Evolutionary conservation across 2,888 invertebrate genomes (phyloP), one percentile per base, ranked within the genome.

Genomic region (Ornithoptera priamus): DNA sequence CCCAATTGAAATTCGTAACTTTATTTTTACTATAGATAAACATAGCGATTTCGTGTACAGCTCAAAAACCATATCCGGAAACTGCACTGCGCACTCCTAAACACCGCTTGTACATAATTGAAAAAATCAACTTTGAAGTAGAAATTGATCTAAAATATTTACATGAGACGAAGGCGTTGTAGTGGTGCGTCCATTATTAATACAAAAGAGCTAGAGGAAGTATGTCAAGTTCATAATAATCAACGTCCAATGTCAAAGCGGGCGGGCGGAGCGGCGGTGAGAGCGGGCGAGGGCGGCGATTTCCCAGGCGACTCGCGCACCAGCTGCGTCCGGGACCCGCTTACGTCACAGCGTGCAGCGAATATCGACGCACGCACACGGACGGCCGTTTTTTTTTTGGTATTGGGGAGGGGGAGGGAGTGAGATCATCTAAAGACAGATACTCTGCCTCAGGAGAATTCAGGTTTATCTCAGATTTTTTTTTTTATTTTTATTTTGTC

Each of bases 151-250:
- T n/a, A 15, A 62, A 68, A 30, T 62, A 58, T 56, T 62, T 57
- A 57, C 50, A 68, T 17, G 42, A 30, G 58, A 36, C n/a, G 12
- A 64, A 64, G 36, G n/a, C n/a, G 67, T 12, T 18, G 36, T 56
- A 20, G 24, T 39, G 58, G 20, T 20, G 20, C 39, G 18, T 60
- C 50, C 57, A 20, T 62, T 65, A 50, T 65, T 65, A 69, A 62
- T 65, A 62, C 62, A 65, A 65, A 65, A 61, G 62, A 65, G 12
- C 46, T 24, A 57, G 17, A 57, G 57, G 62, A 70, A 68, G 79
- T 81, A 75, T 80, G 82, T 76, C 80, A 85, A 85, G 84, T 85
- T 86, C 82, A 80, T 80, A 83, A 81, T 83, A 84, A 86, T 83
- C 81, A 85, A 77, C 80, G 81, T 82, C 80, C 83, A 85, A 85